These are phyloP conservation scores for Dendrolimus houi DNA, from an alignment of 2,888 invertebrate genomes.

Conservation along the genomic window DNA sequence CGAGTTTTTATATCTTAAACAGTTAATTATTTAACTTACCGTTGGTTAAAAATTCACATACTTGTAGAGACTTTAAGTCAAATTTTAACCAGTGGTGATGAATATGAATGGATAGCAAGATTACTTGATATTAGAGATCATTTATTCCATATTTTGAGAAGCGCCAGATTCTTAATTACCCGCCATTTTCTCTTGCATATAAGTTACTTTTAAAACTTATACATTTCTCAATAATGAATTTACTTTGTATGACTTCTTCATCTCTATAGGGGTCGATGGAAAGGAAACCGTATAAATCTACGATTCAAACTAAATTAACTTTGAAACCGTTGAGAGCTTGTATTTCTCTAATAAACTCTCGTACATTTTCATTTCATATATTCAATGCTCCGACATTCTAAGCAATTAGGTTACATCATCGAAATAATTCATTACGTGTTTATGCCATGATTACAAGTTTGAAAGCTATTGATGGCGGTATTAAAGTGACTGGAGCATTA, in stretches of 20 bases:
- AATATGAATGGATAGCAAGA: too few species aligned
- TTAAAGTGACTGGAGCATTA: neutral
- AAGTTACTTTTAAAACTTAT: neutral
- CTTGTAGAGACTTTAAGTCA: too few species aligned
- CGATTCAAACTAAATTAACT: constrained; percentile 24
- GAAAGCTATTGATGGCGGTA: too few species aligned
- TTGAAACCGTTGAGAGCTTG: constrained; percentile 24
- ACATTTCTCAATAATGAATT: neutral
- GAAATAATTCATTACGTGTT: neutral
- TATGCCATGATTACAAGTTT: too few species aligned
- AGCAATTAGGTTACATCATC: too few species aligned
- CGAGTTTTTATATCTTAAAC: too few species aligned
- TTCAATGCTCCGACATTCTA: constrained; percentile 24
- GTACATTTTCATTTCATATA: neutral
- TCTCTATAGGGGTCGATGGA: constrained; percentile 17
- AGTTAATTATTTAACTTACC: too few species aligned
- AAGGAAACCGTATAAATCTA: constrained; percentile 27
- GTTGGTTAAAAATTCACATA: too few species aligned
- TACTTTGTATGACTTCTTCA: constrained; percentile 18
- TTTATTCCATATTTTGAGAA: too few species aligned
- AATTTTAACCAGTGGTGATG: too few species aligned
- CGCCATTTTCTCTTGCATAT: neutral
- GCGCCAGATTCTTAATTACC: neutral
- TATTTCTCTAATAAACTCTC: constrained; percentile 9
- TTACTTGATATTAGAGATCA: too few species aligned